Conservation (phyloP, 1,140 invertebrate genomes). For the Achatina immaculata region DNA sequence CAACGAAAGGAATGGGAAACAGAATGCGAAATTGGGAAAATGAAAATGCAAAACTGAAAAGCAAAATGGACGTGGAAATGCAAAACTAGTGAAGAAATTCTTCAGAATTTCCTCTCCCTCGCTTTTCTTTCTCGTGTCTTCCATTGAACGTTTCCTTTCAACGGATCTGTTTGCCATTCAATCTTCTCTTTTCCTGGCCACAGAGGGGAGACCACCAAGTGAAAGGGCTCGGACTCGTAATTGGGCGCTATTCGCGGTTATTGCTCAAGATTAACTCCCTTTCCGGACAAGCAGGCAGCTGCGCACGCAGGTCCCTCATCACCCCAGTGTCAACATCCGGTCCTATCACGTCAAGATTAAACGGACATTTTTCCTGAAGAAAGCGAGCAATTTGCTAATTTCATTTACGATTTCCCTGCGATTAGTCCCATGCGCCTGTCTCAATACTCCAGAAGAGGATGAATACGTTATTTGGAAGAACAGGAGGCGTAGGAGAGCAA, state of each 20-base stretch:
- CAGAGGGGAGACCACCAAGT: not conserved
- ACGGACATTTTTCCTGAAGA: slow-evolving; percentile 49
- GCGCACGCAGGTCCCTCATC: slow-evolving; percentile 33
- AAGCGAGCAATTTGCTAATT: slow-evolving; percentile 56
- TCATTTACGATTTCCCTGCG: slow-evolving; percentile 53
- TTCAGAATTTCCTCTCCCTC: not conserved
- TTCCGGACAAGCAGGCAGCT: slow-evolving; percentile 19
- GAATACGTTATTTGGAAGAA: slow-evolving; percentile 12
- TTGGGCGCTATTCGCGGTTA: slow-evolving; percentile 25
- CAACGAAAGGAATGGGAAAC: not conserved
- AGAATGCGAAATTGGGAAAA: not conserved
- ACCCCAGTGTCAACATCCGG: slow-evolving; percentile 46
- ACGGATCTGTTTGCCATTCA: slow-evolving; percentile 25
- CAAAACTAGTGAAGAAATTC: slow-evolving; percentile 5
- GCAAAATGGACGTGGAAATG: not conserved
- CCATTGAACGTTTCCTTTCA: slow-evolving; percentile 11
- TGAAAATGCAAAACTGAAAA: not conserved
- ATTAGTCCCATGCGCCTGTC: slow-evolving; percentile 43
- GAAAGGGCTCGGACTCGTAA: slow-evolving; percentile 30
- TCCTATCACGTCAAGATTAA: slow-evolving; percentile 50
- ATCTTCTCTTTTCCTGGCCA: not conserved
- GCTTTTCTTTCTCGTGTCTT: not conserved
- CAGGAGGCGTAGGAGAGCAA: not conserved
- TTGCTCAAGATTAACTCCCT: slow-evolving; percentile 39
- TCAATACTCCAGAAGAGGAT: not conserved